Evolutionary conservation across 2,113 vertebrate genomes (phyloP).

Genomic region (Bolborhynchus lineola): DNA sequence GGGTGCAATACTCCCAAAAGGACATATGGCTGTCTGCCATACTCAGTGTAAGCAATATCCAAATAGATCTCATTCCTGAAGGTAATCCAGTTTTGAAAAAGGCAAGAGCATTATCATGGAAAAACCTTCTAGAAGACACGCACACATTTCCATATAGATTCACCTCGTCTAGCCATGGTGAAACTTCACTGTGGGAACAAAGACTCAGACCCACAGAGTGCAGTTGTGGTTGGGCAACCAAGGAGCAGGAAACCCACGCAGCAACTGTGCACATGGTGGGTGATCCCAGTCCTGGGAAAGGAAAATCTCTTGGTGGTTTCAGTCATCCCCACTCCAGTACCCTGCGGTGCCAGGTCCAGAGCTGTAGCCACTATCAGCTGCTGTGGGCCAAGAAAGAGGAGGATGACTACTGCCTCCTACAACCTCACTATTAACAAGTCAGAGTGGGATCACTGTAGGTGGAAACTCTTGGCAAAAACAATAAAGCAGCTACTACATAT

Average conservation of each 20-base stretch:
- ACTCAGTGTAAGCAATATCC: neutral
- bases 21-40: neutral
- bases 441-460: slow-evolving; percentile 56
- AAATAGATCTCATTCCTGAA: neutral
- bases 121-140: neutral
- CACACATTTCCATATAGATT: neutral
- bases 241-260: neutral
- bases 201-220: neutral
- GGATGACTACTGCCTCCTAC: slow-evolving; percentile 36
- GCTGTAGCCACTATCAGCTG: neutral
- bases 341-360: neutral
- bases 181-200: neutral
- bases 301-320: neutral
- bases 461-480: slow-evolving; percentile 70
- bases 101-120: neutral
- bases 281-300: neutral
- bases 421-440: slow-evolving; percentile 36
- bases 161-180: neutral
- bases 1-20: neutral
- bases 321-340: neutral
- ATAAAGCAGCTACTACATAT: slow-evolving; percentile 65
- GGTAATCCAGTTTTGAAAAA: neutral
- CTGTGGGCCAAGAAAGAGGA: neutral
- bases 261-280: neutral
- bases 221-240: fast-evolving